Conservation (phyloP, 2,113 vertebrate genomes). For the Hystrix brachyura region DNA sequence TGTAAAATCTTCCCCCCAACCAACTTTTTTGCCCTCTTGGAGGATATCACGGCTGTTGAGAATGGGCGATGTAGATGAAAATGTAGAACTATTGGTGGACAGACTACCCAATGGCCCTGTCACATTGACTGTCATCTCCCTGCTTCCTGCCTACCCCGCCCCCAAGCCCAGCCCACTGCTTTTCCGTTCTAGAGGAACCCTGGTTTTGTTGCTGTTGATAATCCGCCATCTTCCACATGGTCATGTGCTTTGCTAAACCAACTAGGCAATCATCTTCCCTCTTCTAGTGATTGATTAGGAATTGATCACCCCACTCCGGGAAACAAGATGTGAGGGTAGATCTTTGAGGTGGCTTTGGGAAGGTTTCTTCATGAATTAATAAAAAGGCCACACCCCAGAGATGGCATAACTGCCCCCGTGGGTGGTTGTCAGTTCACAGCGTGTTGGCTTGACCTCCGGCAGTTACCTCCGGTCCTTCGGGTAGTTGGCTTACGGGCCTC, state of each 20-base stretch:
- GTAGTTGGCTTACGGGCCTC: neutral
- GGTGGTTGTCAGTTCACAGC: neutral
- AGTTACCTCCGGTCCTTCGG: neutral
- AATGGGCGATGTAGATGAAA: neutral
- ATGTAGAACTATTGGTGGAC: neutral
- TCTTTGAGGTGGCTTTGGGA: neutral
- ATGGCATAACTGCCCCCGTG: neutral
- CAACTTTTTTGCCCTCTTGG: neutral
- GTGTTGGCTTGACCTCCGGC: neutral
- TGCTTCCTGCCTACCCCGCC: rapidly evolving
- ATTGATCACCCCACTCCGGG: neutral
- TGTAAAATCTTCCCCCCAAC: neutral
- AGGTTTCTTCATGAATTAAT: neutral
- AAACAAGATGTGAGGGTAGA: neutral
- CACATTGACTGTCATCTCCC: neutral
- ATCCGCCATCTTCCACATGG: neutral
- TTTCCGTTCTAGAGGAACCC: neutral
- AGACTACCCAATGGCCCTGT: too few relatives aligned
- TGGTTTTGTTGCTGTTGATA: neutral
- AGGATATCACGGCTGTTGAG: neutral
- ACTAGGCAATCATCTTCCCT: neutral
- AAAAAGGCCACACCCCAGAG: neutral
- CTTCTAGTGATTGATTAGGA: neutral
- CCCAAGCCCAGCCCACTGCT: neutral
- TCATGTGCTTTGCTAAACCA: neutral